Evolutionary conservation across 2,113 vertebrate genomes (phyloP).

Genomic region (Urocolius indicus): DNA sequence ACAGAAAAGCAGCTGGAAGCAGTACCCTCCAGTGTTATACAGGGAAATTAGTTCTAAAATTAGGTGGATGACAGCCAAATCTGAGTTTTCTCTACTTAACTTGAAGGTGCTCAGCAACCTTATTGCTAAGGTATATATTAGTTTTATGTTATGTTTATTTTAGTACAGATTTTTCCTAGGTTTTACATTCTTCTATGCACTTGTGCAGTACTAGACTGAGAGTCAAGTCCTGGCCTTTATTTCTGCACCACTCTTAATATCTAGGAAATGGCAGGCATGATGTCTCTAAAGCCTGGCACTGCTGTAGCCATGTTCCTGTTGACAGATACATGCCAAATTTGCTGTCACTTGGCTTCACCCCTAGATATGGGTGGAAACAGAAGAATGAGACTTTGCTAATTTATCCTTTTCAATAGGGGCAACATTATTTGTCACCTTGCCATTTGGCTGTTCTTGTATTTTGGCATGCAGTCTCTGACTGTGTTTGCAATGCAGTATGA

Average conservation of each 20-base stretch:
- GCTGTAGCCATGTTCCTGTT: neutral
- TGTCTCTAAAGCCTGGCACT: neutral
- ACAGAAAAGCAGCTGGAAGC: neutral
- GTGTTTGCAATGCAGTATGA: neutral
- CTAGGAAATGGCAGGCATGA: neutral
- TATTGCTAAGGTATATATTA: rapidly evolving
- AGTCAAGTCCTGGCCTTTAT: neutral
- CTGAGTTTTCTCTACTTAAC: neutral
- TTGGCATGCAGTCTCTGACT: neutral
- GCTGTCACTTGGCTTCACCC: conserved; percentile 42
- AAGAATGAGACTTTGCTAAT: conserved; percentile 40
- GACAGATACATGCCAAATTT: conserved; percentile 6
- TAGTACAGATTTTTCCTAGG: neutral
- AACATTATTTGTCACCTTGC: conserved; percentile 23
- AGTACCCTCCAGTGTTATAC: neutral
- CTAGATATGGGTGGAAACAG: conserved; percentile 4
- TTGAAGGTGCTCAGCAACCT: neutral
- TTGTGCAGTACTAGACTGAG: neutral
- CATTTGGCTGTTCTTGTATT: conserved; percentile 23
- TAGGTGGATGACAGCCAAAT: neutral
- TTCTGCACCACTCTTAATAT: neutral
- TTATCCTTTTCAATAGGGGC: conserved; percentile 45
- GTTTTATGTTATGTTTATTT: neutral
- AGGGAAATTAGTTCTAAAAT: neutral
- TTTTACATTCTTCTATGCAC: neutral